Conservation (phyloP, 2,797 vertebrate genomes). For the Brachyrhaphis roseni region DNA sequence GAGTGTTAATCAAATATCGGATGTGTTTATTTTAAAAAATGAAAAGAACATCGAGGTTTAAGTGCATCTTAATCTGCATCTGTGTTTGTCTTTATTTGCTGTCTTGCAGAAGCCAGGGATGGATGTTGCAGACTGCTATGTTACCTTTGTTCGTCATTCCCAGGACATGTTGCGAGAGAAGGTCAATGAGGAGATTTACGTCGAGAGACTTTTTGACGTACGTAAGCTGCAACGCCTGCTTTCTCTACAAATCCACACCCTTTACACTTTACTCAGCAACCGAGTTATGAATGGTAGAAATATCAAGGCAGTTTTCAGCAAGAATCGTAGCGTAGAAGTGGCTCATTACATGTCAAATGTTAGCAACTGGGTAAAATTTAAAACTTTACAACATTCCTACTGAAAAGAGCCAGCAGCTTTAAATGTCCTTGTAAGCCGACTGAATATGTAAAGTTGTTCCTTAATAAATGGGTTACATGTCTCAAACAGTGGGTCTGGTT, state of each 20-base stretch:
- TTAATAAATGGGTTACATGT: neutral
- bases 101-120: slow-evolving; percentile 94
- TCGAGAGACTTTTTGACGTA: slow-evolving; percentile 99
- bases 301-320: neutral
- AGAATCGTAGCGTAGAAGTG: too few relatives aligned
- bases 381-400: neutral
- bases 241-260: neutral
- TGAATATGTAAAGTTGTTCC: neutral
- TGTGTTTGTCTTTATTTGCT: neutral
- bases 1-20: neutral
- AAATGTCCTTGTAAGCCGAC: neutral
- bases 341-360: too few relatives aligned
- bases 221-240: slow-evolving; percentile 73
- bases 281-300: neutral
- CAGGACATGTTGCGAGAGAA: slow-evolving; percentile 99
- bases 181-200: slow-evolving; percentile 99
- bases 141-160: slow-evolving; percentile 98
- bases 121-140: slow-evolving; percentile 97
- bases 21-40: neutral
- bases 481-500: neutral
- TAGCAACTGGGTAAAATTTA: too few relatives aligned
- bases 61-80: neutral
- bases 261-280: neutral
- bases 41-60: neutral
- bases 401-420: neutral